Evolutionary conservation across 2,888 invertebrate species (phyloP).

Genomic region (Brachylomia viminalis): DNA sequence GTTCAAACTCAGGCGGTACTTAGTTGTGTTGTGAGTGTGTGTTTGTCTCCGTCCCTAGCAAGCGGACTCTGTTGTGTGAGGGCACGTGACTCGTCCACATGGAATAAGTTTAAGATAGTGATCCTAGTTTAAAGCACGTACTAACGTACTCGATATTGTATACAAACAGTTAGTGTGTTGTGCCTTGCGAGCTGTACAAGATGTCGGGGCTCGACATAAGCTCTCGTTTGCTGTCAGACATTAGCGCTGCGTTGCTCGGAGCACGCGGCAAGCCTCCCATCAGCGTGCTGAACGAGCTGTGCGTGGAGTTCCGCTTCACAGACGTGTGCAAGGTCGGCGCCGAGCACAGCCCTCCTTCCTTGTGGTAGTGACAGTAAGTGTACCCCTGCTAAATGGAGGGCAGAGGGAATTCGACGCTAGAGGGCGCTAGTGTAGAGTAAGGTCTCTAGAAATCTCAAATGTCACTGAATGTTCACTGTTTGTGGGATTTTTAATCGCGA

Average conservation of each 20-base stretch:
- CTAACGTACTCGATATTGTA: not conserved
- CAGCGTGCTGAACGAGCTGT: slow-evolving; percentile 8
- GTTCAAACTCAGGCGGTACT: not conserved
- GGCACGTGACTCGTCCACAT: no score
- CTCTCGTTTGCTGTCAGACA: not conserved
- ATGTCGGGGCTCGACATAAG: not conserved
- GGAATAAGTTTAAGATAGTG: not conserved
- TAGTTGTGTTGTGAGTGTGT: no score
- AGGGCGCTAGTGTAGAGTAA: not conserved
- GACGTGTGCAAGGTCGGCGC: not conserved
- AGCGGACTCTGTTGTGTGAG: not conserved
- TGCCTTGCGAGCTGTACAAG: not conserved
- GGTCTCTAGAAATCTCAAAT: not conserved
- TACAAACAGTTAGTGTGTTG: not conserved
- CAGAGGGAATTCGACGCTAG: not conserved
- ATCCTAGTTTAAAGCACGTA: not conserved
- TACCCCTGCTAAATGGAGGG: not conserved
- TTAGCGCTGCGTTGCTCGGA: not conserved
- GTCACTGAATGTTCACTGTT: not conserved
- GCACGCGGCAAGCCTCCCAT: not conserved
- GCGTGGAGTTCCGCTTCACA: not conserved
- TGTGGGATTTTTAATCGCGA: not conserved
- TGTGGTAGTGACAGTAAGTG: not conserved
- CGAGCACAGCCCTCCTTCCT: not conserved
- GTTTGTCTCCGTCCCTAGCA: no score